Evolutionary conservation across 2,113 vertebrate genomes (phyloP), one percentile per base, ranked within the genome.

Genomic region (Morone chrysops): DNA sequence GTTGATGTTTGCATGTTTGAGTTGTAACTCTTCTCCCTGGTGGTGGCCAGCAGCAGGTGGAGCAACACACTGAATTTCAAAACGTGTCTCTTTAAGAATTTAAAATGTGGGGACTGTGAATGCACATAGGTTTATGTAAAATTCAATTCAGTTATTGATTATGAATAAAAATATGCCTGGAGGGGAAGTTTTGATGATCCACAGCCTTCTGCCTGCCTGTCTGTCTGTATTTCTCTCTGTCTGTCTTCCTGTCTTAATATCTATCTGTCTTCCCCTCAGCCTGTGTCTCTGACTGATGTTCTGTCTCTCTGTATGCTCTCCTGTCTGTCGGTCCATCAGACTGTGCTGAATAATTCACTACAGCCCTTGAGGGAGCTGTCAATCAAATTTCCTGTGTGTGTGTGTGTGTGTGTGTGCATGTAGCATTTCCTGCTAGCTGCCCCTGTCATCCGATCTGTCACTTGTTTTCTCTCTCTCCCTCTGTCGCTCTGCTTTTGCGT

Each of bases 121-220:
- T 80, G 70, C n/a, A 70, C 56, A 48, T 14, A 67, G 85, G 67
- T 78, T 87, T 53, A 88, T 89, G 74, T 83, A 87, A 91, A 79
- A 92, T 91, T 87, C 84, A 91, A 87, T 86, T 68, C 11, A 70
- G 72, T 66, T 89, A 93, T 92, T 81, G 92, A 93, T 93, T 90
- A 76, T 84, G 87, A 85, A 90, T 86, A 85, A 75, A 89, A 88
- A 75, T 54, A 22, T 71, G 87, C 61, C 91, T 72, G 72, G 66
- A 80, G 84, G 83, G 84, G 62, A 74, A 38, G 83, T 83, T 89
- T 70, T 86, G 86, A 91, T 91, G 90, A 83, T 86, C 66, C 59
- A 20, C 74, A 71, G 67, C 79, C 73, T 43, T 70, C 81, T 75
- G 62, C 61, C 57, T 41, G 25, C 7, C 59, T 67, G 61, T 11